Percentiles rank a stretch among this genome's conserved stretches.
Conservation (phyloP, 2,113 vertebrate species). For the Anas platyrhynchos region DNA sequence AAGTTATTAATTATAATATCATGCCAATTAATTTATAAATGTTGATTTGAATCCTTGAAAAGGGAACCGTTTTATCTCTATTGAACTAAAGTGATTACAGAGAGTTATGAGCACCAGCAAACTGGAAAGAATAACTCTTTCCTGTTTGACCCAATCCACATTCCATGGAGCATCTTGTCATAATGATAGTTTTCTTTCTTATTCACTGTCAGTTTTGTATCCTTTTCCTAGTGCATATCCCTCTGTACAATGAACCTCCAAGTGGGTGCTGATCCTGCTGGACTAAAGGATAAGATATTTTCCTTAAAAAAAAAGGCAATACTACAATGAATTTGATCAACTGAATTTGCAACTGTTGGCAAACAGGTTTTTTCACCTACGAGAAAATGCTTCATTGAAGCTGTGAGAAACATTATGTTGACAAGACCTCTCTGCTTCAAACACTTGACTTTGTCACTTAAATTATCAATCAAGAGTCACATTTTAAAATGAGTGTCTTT, state of each 20-base stretch:
- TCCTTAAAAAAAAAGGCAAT: not conserved
- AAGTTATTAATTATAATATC: not conserved
- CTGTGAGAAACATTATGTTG: constrained; percentile 22
- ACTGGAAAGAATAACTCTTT: not conserved
- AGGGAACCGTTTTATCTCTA: not conserved
- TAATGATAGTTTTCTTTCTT: not conserved
- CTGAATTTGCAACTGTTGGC: not conserved
- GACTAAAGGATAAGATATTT: not conserved
- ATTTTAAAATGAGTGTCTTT: constrained; percentile 43
- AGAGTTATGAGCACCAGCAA: not conserved
- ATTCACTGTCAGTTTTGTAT: not conserved
- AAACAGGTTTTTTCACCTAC: not conserved
- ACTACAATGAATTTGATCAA: not conserved
- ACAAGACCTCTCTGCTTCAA: constrained; percentile 39
- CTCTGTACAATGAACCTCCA: not conserved
- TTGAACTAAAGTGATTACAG: not conserved
- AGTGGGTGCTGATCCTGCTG: not conserved
- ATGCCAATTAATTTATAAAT: not conserved
- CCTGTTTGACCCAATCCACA: accelerated
- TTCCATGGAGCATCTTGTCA: not conserved
- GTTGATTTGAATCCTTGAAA: not conserved
- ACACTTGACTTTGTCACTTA: constrained; percentile 36
- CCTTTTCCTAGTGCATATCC: not conserved
- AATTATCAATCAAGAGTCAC: constrained; percentile 64
- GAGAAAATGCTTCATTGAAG: not conserved